A percentile compares a stretch with the other conserved stretches of the same genome.
Conservation (phyloP, 2,888 invertebrate species). For the Parnassius glacialis region DNA sequence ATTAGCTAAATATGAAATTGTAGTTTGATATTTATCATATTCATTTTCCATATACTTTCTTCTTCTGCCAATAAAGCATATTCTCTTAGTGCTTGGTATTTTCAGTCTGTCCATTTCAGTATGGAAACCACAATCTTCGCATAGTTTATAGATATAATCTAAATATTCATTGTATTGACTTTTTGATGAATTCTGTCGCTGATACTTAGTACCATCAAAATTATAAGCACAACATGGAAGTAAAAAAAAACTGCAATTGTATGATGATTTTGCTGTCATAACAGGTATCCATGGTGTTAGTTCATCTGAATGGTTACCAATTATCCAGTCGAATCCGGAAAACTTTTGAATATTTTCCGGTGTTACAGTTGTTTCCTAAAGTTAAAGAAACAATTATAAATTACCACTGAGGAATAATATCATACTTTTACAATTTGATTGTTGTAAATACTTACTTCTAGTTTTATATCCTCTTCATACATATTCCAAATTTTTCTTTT, state of each 20-base stretch:
- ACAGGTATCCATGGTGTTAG: conserved; percentile 99
- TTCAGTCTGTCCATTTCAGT: conserved; percentile 90
- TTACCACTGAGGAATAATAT: not conserved
- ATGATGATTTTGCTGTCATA: conserved; percentile 89
- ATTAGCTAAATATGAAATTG: conserved; percentile 70
- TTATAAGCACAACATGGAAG: conserved; percentile 97
- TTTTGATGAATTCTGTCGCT: conserved; percentile 83
- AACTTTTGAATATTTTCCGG: conserved; percentile 85
- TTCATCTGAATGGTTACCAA: conserved; percentile 99
- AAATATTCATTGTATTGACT: conserved; percentile 91
- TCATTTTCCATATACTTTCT: conserved; percentile 65
- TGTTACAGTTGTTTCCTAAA: conserved; percentile 84
- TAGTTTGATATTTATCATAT: conserved; percentile 52
- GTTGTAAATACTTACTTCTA: conserved; percentile 78
- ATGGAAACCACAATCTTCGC: conserved; percentile 86
- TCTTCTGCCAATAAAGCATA: conserved; percentile 85
- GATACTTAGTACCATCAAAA: conserved; percentile 92
- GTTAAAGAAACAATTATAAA: conserved; percentile 30
- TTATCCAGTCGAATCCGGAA: conserved; percentile 92
- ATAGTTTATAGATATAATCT: conserved; percentile 82
- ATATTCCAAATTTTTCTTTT: conserved; percentile 93
- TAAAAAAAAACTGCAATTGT: conserved; percentile 89
- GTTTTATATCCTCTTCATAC: conserved; percentile 83
- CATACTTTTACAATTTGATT: too few species aligned
- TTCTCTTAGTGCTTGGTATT: conserved; percentile 98